These are phyloP conservation scores for Eufriesea mexicana DNA, from an alignment of 1,140 invertebrate species.

Conservation along the genomic window DNA sequence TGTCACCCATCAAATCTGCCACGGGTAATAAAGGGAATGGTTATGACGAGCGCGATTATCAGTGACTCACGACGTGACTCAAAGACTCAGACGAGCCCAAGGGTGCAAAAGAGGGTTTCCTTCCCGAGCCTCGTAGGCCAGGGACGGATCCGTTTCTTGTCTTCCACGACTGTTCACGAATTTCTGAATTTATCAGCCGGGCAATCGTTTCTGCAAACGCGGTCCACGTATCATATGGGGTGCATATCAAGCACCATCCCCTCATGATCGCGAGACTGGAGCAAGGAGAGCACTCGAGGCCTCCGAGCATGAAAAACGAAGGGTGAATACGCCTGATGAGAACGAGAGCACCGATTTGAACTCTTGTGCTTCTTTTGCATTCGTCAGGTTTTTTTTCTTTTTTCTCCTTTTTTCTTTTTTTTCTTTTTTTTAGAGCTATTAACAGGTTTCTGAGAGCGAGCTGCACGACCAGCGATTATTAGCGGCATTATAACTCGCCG, in stretches of 20 bases:
- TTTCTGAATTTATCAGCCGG: constrained; percentile 67
- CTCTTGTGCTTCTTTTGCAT: constrained; percentile 17
- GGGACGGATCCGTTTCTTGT: neutral
- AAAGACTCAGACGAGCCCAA: constrained; percentile 15
- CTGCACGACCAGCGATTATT: constrained; percentile 11
- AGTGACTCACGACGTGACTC: constrained; percentile 49
- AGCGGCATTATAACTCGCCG: neutral
- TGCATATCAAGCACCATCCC: constrained; percentile 67
- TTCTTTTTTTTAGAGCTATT: constrained; percentile 12
- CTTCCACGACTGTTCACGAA: constrained; percentile 19
- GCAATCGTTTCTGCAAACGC: constrained; percentile 62
- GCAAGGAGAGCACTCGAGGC: constrained; percentile 47
- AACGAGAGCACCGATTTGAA: constrained; percentile 31
- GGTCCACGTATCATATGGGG: constrained; percentile 53
- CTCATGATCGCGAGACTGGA: constrained; percentile 46
- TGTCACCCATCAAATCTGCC: constrained; percentile 35
- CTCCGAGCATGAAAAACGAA: constrained; percentile 49
- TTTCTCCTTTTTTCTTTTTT: neutral
- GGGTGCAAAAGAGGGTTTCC: neutral
- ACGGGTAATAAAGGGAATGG: constrained; percentile 45
- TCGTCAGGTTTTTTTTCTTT: constrained; percentile 4
- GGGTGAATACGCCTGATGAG: constrained; percentile 48
- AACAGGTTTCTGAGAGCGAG: constrained; percentile 13
- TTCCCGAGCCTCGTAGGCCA: neutral
- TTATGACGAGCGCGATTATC: constrained; percentile 39